phyloP scores from a whole-genome alignment of 2,113 vertebrate species.

The Mirza zaza region DNA sequence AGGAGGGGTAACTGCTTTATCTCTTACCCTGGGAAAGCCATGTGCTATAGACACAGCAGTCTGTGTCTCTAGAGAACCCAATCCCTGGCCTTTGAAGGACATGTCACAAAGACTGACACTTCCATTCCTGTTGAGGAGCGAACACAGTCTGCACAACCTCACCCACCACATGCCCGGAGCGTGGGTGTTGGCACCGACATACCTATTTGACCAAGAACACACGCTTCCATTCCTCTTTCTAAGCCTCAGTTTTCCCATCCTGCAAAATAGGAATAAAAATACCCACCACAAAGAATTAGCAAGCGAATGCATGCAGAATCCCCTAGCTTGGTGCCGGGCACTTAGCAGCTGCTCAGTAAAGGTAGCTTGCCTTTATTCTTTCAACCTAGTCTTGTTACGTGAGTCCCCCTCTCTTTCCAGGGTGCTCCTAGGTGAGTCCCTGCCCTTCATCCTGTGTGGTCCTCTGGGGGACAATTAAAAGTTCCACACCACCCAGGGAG shows the following conservation, averaged over 20 bases:
- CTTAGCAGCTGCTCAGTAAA: neutral
- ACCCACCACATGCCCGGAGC: neutral
- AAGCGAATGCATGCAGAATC: neutral
- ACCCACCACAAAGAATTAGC: neutral
- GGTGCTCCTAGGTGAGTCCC: neutral
- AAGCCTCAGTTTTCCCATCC: neutral
- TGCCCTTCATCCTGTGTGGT: rapidly evolving
- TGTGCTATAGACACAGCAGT: rapidly evolving
- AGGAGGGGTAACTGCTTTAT: neutral
- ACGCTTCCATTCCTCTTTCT: neutral
- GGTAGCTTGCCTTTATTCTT: neutral
- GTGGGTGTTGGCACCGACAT: rapidly evolving
- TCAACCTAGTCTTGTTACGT: neutral
- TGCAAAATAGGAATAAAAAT: neutral
- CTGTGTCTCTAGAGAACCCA: neutral
- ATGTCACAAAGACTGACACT: neutral
- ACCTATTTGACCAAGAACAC: neutral
- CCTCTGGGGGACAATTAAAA: too few species aligned
- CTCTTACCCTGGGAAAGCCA: neutral
- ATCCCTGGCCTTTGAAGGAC: neutral
- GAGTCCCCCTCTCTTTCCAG: neutral
- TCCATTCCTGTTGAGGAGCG: neutral
- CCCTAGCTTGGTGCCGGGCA: neutral
- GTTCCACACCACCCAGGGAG: too few species aligned
- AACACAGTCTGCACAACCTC: neutral